A percentile compares a stretch with the other conserved stretches of the same genome.
These are phyloP conservation scores for Drosophila putrida DNA, from an alignment of 2,888 invertebrate species.

Conservation along the genomic window DNA sequence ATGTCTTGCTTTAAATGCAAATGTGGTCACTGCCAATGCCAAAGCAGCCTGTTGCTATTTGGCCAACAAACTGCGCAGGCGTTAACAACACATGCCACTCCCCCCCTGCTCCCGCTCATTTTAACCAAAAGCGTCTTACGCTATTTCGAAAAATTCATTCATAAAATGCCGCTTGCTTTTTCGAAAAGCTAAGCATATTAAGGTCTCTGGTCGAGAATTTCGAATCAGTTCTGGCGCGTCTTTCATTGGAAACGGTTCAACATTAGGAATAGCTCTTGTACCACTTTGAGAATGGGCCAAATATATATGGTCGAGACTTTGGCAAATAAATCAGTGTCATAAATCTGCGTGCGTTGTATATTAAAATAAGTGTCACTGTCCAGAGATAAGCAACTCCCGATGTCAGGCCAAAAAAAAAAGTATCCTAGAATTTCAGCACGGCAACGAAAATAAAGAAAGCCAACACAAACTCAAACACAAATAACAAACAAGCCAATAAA, in stretches of 20 bases:
- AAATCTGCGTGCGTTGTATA: slow-evolving; percentile 66
- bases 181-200: slow-evolving; percentile 43
- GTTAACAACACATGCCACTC: slow-evolving; percentile 2
- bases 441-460: slow-evolving; percentile 14
- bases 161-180: slow-evolving; percentile 49
- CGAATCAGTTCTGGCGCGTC: slow-evolving; percentile 66
- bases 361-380: slow-evolving; percentile 64
- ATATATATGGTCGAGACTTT: slow-evolving; percentile 29
- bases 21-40: slow-evolving; percentile 38
- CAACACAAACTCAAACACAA: slow-evolving; percentile 23
- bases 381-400: slow-evolving; percentile 41
- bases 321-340: slow-evolving; percentile 71
- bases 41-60: slow-evolving; percentile 50
- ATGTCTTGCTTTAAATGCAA: slow-evolving; percentile 29
- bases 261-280: background rate
- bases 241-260: slow-evolving; percentile 57
- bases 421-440: slow-evolving; percentile 22
- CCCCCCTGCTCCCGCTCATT: background rate
- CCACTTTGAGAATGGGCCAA: background rate
- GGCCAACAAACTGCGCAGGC: slow-evolving; percentile 41
- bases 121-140: background rate
- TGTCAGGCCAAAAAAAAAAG: slow-evolving; percentile 29
- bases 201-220: slow-evolving; percentile 3
- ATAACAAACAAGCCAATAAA: slow-evolving; percentile 43
- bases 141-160: slow-evolving; percentile 63